phyloP scores from a whole-genome alignment of 1,140 invertebrate genomes.

The Yoshiicerus persimilis region DNA sequence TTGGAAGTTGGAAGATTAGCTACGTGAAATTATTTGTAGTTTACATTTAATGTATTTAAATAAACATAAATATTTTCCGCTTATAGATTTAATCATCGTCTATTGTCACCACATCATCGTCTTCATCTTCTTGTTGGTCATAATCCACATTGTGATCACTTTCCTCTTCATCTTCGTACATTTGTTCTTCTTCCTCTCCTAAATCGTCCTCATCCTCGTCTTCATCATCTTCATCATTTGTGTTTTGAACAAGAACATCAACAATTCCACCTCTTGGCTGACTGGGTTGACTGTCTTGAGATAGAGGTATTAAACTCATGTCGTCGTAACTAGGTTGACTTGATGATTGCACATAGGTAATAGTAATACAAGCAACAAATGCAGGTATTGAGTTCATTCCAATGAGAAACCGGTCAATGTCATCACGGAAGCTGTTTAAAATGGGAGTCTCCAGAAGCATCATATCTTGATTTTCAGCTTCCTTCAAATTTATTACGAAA shows the following conservation, averaged over 20 bases:
- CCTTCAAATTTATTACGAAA: slow-evolving; percentile 24
- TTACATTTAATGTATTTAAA: too few relatives aligned
- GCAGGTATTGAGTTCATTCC: slow-evolving; percentile 38
- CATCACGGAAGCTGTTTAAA: slow-evolving; percentile 42
- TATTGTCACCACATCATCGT: slow-evolving; percentile 6
- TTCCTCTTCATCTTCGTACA: slow-evolving; percentile 7
- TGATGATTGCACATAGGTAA: slow-evolving; percentile 34
- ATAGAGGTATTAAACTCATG: not conserved
- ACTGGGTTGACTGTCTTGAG: not conserved
- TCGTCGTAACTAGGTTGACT: not conserved
- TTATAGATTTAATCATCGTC: not conserved
- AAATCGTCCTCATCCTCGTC: not conserved
- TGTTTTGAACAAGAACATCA: not conserved
- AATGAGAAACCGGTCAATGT: slow-evolving; percentile 43
- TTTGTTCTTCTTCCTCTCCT: slow-evolving; percentile 19
- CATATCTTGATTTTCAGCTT: slow-evolving; percentile 43
- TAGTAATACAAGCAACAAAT: slow-evolving; percentile 43
- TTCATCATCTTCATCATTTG: not conserved
- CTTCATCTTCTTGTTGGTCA: slow-evolving; percentile 33
- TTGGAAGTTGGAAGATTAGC: too few relatives aligned
- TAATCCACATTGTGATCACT: not conserved
- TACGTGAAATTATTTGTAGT: too few relatives aligned
- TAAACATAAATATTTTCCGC: not conserved
- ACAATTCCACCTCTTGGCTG: not conserved
- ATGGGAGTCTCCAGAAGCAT: slow-evolving; percentile 45